These are phyloP conservation scores for Zosterops borbonicus DNA, from an alignment of 2,113 vertebrate species.

Conservation along the genomic window DNA sequence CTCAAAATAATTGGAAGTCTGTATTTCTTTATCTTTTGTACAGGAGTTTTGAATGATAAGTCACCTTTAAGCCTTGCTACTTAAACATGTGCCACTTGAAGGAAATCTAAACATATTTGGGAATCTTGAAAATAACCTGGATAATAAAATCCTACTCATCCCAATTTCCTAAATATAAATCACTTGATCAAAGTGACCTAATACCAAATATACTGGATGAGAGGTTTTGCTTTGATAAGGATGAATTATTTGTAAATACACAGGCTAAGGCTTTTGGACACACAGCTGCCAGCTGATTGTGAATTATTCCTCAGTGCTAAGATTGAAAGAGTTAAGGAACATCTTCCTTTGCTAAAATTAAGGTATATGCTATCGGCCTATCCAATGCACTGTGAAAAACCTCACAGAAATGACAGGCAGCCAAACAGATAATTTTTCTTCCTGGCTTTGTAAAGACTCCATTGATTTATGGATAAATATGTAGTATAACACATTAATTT, in stretches of 20 bases:
- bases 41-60: background rate
- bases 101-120: background rate
- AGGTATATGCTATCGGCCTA: background rate
- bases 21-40: background rate
- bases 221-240: background rate
- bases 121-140: background rate
- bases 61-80: background rate
- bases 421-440: background rate
- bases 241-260: background rate
- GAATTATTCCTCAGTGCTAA: background rate
- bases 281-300: background rate
- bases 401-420: background rate
- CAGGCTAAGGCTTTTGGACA: background rate
- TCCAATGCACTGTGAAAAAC: background rate
- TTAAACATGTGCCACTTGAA: background rate
- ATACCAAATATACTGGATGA: background rate
- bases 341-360: background rate
- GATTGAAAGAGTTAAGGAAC: background rate
- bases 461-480: conserved; percentile 4
- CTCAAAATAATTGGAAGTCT: background rate
- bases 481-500: background rate
- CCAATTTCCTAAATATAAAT: background rate
- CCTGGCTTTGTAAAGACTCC: background rate
- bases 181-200: background rate
- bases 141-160: background rate